Evolutionary conservation across 92 coral and sea anemone species (phyloP), one percentile per base, ranked within the genome.

Genomic region (Actinostola sp.): DNA sequence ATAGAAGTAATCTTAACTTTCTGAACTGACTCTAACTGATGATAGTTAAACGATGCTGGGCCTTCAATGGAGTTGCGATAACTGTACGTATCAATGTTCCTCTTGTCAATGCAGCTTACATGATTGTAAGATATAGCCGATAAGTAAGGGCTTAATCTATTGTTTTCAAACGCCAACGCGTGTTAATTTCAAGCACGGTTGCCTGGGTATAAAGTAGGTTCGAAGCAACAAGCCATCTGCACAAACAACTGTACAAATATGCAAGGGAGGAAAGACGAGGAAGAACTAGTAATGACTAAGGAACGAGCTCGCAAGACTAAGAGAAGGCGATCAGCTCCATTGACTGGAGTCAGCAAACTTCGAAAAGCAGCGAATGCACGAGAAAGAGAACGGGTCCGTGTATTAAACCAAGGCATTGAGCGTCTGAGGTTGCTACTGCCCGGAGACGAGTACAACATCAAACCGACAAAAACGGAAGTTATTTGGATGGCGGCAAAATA

Each of bases 301-400:
- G 70, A 73, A 27, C 27, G 26, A 63, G 8, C 65, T 33, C 51
- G 77, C 25, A 86, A 80, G 50, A n/a, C n/a, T n/a, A 63, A 67
- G 26, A 86, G 71, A 58, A 75, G 90, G 0, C 49, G 83, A 13
- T 56, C 82, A 3, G 78, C 83, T 63, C 84, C 87, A 3, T 80
- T 89, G 72, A 81, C 91, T 24, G 91, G 96, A 2, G 85, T 89
- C 27, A 86, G 96, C 51, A 79, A 87, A 36, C 84, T 81, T 17
- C 96, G 96, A 20, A 86, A 80, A 48, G 81, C 81, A 56, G 96
- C 96, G 29, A 89, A 89, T 58, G 96, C 84, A 19, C 87, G 96
- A 2, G 96, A 89, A 67, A 72, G 96, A 78, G 85, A 83, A 29
- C 62, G 96, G 56, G 86, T 89, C 11, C 71, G 87, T 14, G 76